Evolutionary conservation across 2,797 vertebrate genomes (phyloP), one percentile per base, ranked within the genome.

Genomic region (Hydrocynus forskahlii): DNA sequence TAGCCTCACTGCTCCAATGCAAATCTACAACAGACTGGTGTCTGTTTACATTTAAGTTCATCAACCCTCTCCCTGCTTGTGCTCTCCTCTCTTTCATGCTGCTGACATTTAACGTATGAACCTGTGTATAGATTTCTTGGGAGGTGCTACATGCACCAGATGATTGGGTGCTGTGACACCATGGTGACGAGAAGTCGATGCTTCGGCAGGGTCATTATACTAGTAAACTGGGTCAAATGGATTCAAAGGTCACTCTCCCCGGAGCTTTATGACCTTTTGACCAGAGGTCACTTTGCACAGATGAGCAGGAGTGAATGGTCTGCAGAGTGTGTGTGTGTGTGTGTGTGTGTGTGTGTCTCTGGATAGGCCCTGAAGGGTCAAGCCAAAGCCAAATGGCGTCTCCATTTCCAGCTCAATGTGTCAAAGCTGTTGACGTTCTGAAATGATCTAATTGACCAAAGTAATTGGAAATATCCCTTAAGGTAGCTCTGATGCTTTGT

Each of bases 201-300:
- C 86, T 54, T 21, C 66, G 84, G 87, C 87, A 70, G 54, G 80
- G 90, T 88, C 89, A 91, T 93, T 93, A 92, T 86, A 87, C 75
- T 87, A 67, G 88, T 91, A 92, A 92, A 93, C 89, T 91, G 89
- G 91, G 91, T 92, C 92, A 93, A 92, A 72, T 85, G 43, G 89
- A 89, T 91, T 92, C 82, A 92, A 88, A 92, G 92, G 90, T 75
- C 87, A 86, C 52, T 75, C 86, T 88, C 83, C 81, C 88, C 77
- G 0, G 45, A 81, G 87, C 75, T 85, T 89, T 90, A 82, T 92
- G 88, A 90, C 92, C 89, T 76, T 67, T 54, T 83, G 89, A 91
- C 86, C 80, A 43, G 80, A 85, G 90, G 88, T 89, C 84, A 84
- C 19, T 87, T 74, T 89, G 81, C 82, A 82, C 63, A 81, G 81